These are phyloP conservation scores for Silurus aristotelis DNA, from an alignment of 2,797 vertebrate genomes.

Conservation along the genomic window DNA sequence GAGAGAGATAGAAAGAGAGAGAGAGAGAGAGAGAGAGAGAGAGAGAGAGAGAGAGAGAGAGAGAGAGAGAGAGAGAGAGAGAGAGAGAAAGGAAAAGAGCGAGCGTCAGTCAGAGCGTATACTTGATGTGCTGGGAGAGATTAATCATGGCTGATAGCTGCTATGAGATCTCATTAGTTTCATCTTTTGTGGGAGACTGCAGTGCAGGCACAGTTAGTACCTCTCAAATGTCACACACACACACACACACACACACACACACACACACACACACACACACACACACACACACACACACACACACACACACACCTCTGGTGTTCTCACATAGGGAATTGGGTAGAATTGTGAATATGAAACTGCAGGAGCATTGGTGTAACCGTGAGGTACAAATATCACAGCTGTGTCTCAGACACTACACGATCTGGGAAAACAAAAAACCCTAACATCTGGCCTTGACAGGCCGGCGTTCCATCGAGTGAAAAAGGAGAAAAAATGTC, in stretches of 20 bases:
- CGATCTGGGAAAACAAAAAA: neutral
- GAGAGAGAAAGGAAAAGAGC: neutral
- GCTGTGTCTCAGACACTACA: neutral
- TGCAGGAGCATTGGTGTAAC: neutral
- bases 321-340: too few relatives aligned
- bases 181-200: conserved; percentile 76
- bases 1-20: too few relatives aligned
- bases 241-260: conserved; percentile 30
- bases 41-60: conserved; percentile 13
- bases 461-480: neutral
- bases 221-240: conserved; percentile 11
- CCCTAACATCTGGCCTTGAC: neutral
- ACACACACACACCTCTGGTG: too few relatives aligned
- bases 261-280: too few relatives aligned
- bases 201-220: conserved; percentile 49
- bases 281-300: neutral
- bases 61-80: neutral
- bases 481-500: neutral
- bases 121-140: conserved; percentile 65
- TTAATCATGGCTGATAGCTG: conserved; percentile 78
- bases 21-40: conserved; percentile 17
- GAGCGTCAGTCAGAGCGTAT: conserved; percentile 27
- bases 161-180: conserved; percentile 82
- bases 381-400: neutral
- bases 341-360: neutral